A percentile compares a stretch with the other conserved stretches of the same genome.
Conservation (phyloP, 1,140 invertebrate species). For the Trichogramma pretiosum region DNA sequence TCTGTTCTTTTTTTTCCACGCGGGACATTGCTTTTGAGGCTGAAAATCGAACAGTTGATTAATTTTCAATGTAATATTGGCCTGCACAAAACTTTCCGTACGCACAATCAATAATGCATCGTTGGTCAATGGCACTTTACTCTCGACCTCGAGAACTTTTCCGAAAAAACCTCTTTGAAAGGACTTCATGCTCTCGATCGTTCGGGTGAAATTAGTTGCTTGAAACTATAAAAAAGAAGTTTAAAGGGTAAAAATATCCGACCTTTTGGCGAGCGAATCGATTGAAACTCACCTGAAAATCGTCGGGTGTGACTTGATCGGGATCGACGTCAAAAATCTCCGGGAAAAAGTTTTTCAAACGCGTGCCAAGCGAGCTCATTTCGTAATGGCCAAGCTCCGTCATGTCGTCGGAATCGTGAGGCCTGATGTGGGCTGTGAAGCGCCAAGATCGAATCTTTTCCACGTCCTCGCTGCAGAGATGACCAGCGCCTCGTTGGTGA, state of each 20-base stretch:
- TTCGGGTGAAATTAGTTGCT: conserved; percentile 25
- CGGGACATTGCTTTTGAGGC: conserved; percentile 29
- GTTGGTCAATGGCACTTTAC: conserved; percentile 17
- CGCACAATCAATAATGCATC: conserved; percentile 32
- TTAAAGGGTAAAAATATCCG: conserved; percentile 22
- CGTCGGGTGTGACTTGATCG: background rate
- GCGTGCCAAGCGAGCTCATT: background rate
- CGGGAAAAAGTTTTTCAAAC: background rate
- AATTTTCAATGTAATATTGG: background rate
- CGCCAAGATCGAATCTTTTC: background rate
- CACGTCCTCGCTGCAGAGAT: background rate
- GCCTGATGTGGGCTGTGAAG: background rate
- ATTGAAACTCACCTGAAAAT: background rate
- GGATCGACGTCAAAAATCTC: too few species aligned
- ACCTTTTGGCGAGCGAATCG: background rate
- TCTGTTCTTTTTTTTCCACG: conserved; percentile 25
- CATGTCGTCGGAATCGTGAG: background rate
- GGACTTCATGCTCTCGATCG: conserved; percentile 28
- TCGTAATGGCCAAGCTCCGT: background rate
- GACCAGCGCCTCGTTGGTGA: background rate
- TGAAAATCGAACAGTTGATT: conserved; percentile 3
- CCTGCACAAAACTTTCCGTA: background rate
- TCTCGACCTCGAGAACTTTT: conserved; percentile 14
- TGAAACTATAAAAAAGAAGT: conserved; percentile 27
- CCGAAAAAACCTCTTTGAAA: conserved; percentile 38